Base-by-base conservation (phyloP, 1,140 invertebrate species). In the Temnothorax nylanderi region DNA sequence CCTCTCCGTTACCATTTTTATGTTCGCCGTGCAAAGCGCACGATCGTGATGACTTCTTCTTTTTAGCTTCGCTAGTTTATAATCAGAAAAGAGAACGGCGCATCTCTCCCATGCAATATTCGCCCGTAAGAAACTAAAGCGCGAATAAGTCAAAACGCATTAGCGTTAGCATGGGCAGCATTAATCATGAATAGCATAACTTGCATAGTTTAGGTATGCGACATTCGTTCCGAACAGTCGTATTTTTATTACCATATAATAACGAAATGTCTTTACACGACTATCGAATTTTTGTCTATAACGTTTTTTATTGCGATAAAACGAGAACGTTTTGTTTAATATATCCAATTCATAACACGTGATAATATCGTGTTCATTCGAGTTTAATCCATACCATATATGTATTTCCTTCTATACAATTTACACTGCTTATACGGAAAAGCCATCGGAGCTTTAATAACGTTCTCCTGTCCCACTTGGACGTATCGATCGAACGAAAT, bases 391-490 rank as follows among this genome's bases (percentile, higher is more conserved):
- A 18, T n/a, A 10, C n/a, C 26, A 2, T 60, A 41, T 56, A 49
- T 41, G 37, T 62, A 88, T 65, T 7, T 58, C n/a, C 78, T 44
- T 81, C 41, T 44, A 13, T 56, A 41, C 34, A 54, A 88, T 41
- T 87, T 34, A 26, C 51, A 32, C 26, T 44, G 84, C 64, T 72
- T 51, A 13, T 26, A 18, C 21, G 3, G 76, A 41, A 87, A 87
- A 90, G 60, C 64, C 62, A 34, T 58, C 49, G 34, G 60, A 85
- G 64, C 71, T 86, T 88, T 90, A 91, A 89, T 86, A 90, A 88
- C 84, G 60, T 78, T 87, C 87, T 87, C 67, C 64, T 87, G 78
- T 86, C 44, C 49, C 41, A 37, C 58, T 56, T 34, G 21, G 49
- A 87, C 56, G 18, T 87, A 87, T 89, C 78, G 47, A 65, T 60